Evolutionary conservation across 2,888 invertebrate genomes (phyloP).

Genomic region (Caenorhabditis becei): DNA sequence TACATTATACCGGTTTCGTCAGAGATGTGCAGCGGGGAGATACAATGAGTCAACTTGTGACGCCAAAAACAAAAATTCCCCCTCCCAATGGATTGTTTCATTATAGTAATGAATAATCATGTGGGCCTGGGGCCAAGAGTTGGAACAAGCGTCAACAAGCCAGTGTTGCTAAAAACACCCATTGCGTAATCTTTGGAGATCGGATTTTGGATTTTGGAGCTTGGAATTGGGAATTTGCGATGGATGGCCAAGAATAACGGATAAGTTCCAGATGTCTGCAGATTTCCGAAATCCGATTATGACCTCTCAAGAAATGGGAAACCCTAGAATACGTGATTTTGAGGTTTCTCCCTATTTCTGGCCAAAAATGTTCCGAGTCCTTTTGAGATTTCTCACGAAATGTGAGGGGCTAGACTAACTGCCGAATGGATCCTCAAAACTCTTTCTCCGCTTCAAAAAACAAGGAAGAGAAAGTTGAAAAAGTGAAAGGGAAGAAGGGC

Average conservation of each 20-base stretch:
- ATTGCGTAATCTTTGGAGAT: not conserved
- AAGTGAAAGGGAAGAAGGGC: not conserved
- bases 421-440: no score
- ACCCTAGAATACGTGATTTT: constrained; percentile 4
- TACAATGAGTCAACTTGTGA: constrained; percentile 23
- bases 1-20: constrained; percentile 37
- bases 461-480: not conserved
- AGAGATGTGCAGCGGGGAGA: constrained; percentile 15
- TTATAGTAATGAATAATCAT: constrained; percentile 49
- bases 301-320: not conserved
- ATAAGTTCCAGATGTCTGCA: not conserved
- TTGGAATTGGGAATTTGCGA: not conserved
- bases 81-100: constrained; percentile 36
- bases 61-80: constrained; percentile 23
- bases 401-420: no score
- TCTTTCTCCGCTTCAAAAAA: no score
- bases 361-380: constrained; percentile 16
- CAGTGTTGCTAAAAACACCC: not conserved
- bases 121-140: constrained; percentile 6
- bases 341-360: not conserved
- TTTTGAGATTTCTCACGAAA: no score
- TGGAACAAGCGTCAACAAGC: constrained; percentile 13
- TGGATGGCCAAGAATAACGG: not conserved
- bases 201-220: not conserved
- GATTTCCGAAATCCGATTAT: no score